Evolutionary conservation across 2,113 vertebrate genomes (phyloP).

Genomic region (Antigone vipio): DNA sequence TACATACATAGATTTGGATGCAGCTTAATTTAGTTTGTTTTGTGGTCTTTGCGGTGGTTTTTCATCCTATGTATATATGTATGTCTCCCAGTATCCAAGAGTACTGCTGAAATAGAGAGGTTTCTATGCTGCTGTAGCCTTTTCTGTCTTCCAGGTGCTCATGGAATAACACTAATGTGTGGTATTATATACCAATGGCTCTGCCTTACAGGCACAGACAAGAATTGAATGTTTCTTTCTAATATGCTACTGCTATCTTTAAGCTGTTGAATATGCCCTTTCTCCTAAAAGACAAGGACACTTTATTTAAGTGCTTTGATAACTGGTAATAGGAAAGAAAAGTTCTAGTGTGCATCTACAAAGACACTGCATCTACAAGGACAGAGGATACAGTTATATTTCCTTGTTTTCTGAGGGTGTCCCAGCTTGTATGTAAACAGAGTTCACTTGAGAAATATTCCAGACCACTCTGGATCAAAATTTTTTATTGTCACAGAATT

Average conservation of each 20-base stretch:
- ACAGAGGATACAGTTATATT: constrained; percentile 3
- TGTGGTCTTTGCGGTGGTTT: neutral
- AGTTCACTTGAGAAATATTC: neutral
- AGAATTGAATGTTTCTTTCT: neutral
- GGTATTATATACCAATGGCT: neutral
- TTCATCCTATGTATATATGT: neutral
- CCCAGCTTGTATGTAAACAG: neutral
- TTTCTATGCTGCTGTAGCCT: neutral
- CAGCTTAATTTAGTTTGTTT: neutral
- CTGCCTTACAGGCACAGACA: neutral
- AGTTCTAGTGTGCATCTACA: neutral
- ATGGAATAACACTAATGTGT: neutral
- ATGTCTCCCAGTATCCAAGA: neutral
- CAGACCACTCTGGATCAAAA: neutral
- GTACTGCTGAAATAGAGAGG: neutral
- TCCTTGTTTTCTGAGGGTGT: neutral
- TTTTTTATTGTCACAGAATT: neutral
- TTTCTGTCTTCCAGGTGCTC: neutral
- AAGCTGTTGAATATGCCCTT: neutral
- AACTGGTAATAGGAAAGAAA: constrained; percentile 37
- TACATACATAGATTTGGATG: neutral
- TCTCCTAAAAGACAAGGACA: constrained; percentile 6
- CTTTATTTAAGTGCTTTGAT: neutral
- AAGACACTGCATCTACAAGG: neutral
- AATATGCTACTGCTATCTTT: neutral